These are phyloP conservation scores for Scolopax bukidnonensis DNA, from an alignment of 2,797 vertebrate species.

Conservation along the genomic window DNA sequence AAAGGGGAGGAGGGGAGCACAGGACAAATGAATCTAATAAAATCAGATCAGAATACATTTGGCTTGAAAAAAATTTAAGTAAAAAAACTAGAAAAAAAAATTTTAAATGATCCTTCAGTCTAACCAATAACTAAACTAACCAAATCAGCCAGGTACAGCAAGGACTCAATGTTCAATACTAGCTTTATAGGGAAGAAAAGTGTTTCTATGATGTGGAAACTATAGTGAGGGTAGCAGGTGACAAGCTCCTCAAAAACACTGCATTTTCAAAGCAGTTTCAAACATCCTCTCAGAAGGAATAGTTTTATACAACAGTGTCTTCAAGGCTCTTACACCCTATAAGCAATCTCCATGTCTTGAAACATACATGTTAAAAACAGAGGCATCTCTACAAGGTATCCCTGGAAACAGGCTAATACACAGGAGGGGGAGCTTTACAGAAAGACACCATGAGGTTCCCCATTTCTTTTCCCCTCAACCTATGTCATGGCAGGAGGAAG, in stretches of 20 bases:
- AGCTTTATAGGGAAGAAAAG: background rate
- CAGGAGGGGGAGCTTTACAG: background rate
- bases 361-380: background rate
- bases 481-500: background rate
- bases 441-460: background rate
- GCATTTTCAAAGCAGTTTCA: background rate
- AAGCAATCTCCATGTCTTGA: background rate
- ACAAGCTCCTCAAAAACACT: background rate
- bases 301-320: background rate
- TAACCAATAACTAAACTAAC: background rate
- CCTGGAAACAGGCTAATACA: background rate
- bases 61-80: background rate
- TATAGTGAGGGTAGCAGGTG: background rate
- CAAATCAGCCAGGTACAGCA: background rate
- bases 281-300: background rate
- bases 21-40: background rate
- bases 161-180: background rate
- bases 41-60: background rate
- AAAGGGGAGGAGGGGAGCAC: background rate
- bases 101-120: background rate
- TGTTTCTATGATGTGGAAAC: background rate
- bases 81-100: background rate
- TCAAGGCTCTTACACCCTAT: accelerated
- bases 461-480: background rate
- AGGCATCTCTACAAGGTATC: background rate